Base-by-base conservation (phyloP, 1,140 invertebrate species). In the Drosophila nebulosa region DNA sequence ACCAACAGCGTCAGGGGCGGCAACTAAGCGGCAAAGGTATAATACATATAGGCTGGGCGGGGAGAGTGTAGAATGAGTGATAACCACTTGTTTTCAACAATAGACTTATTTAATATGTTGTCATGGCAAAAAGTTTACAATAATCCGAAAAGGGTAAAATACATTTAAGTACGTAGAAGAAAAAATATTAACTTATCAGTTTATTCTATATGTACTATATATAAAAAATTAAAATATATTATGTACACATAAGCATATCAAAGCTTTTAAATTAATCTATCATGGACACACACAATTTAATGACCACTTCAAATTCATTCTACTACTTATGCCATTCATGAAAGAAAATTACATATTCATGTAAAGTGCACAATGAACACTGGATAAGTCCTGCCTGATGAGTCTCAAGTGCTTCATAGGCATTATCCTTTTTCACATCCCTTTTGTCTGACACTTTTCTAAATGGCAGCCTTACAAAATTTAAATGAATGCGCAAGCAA, bases 41-140 rank as follows among this genome's bases (percentile, higher is more conserved):
- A 36, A 42, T n/a, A n/a, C n/a, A n/a, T n/a, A n/a, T n/a, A n/a
- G n/a, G n/a, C n/a, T n/a, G 30, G 53, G 39, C 14, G 50, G 53
- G n/a, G 24, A 39, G 14, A n/a, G n/a, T n/a, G n/a, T n/a, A n/a
- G 39, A 53, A 32, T 64, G 58, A 39, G 50, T 55, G 64, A 59
- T 64, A 74, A 56, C 63, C 71, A 39, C 71, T 79, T 74, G 77
- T 58, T 83, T 67, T 53, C 56, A 56, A 51, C 79, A 58, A 78
- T 62, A 53, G 57, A 64, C 69, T 14, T 52, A 60, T 80, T 67
- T 73, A 68, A 66, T 69, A 71, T 69, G 83, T 85, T 78, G 78
- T 56, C 81, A 83, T 72, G 83, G 42, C 70, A 22, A 58, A 74
- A 78, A 73, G 35, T 21, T 12, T 36, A 56, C n/a, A 30, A 36